These are phyloP conservation scores for Heliconius congener DNA, from an alignment of 1,140 invertebrate genomes.

Conservation along the genomic window DNA sequence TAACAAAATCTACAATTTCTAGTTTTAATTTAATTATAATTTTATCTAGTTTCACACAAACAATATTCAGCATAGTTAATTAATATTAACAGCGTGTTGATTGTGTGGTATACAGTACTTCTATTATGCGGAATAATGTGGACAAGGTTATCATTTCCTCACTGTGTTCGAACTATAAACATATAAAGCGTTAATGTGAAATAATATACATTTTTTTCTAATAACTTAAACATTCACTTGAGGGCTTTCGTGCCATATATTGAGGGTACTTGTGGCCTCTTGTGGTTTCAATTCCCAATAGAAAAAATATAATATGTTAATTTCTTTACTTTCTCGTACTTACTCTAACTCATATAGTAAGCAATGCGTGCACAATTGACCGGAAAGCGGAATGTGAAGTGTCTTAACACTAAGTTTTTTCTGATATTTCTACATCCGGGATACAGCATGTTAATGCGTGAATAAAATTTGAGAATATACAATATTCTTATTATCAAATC, in stretches of 20 bases:
- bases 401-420: no score
- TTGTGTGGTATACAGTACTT: slow-evolving; percentile 3
- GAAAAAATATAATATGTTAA: no score
- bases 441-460: no score
- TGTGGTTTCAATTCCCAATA: no score
- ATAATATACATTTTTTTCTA: not conserved
- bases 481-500: not conserved
- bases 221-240: not conserved
- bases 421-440: no score
- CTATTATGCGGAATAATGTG: not conserved
- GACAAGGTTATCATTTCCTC: not conserved
- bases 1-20: no score
- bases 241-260: not conserved
- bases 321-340: no score
- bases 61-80: not conserved
- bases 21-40: not conserved
- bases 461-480: no score
- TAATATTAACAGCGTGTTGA: slow-evolving; percentile 11
- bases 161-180: not conserved
- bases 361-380: no score
- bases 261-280: not conserved
- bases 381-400: no score
- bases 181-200: not conserved
- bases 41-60: not conserved
- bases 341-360: no score